Evolutionary conservation across 2,797 vertebrate genomes (phyloP), one percentile per base, ranked within the genome.

Genomic region (Rhinichthys osculus): DNA sequence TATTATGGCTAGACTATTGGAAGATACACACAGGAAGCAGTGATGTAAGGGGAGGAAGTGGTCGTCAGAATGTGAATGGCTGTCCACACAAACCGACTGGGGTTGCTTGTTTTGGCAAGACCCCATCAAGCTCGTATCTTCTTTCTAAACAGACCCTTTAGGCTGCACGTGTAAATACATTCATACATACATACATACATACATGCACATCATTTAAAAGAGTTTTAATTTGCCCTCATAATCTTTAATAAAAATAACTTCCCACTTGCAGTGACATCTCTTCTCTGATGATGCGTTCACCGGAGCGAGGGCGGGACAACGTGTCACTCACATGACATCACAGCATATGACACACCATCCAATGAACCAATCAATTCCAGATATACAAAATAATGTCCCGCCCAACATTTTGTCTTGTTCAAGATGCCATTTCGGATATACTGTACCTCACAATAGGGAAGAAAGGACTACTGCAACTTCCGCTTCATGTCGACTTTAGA

Each of bases 21-120:
- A 89, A 82, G 33, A 78, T 35, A 64, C 83, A 79, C 89, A 87
- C 82, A 85, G 89, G 90, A 92, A 91, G 91, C 85, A 92, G 90
- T 91, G 91, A 93, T 90, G 87, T 91, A 88, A 85, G 64, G 27
- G 10, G 40, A 91, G 93, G 93, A 88, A 95, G 90, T 93, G 91
- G 91, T 84, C 88, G 78, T 89, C 88, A 90, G 91, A 93, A 93
- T 89, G 89, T 64, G 72, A 85, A 74, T 67, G 85, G 73, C 47
- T 83, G 84, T 81, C 73, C 70, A 85, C 70, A 86, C 50, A 77
- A 83, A 77, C 84, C 76, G 69, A 62, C 33, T 62, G 83, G 83
- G 71, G 47, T 44, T 85, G 88, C 83, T 86, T 87, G 78, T 87
- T 86, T 86, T 89, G 86, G 86, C 85, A 88, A 79, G 64, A 57